These are phyloP conservation scores for Philotrypesis tridentata DNA, from an alignment of 1,140 invertebrate species.

Conservation along the genomic window DNA sequence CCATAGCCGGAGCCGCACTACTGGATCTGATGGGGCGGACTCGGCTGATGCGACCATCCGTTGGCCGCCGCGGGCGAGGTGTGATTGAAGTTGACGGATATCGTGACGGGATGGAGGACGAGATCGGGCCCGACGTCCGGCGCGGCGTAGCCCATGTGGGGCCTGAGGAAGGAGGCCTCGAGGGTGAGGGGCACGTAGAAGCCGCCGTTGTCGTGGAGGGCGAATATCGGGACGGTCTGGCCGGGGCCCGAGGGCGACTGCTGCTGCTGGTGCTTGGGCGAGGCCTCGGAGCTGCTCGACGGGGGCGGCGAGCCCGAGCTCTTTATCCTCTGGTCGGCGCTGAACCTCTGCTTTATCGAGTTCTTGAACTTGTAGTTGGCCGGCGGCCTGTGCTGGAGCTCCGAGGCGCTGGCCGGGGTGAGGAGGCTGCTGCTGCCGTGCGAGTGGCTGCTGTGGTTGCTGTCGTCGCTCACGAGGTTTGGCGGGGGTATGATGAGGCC, in stretches of 20 bases:
- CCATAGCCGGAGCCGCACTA: conserved; percentile 9
- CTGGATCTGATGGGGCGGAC: conserved; percentile 61
- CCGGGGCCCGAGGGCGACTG: conserved; percentile 69
- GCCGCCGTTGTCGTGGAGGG: conserved; percentile 87
- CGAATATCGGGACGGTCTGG: conserved; percentile 83
- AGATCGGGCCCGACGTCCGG: conserved; percentile 76
- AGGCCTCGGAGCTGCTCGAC: conserved; percentile 2
- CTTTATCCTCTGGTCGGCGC: conserved; percentile 68
- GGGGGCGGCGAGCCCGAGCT: conserved; percentile 63
- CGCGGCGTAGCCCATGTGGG: conserved; percentile 77
- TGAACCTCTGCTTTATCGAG: conserved; percentile 92
- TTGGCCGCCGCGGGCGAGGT: conserved; percentile 54
- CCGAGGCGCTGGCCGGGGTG: not conserved
- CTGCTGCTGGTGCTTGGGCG: conserved; percentile 33
- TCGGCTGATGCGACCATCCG: conserved; percentile 64
- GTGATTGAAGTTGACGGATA: conserved; percentile 87
- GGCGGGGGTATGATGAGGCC: conserved; percentile 58
- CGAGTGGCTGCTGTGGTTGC: conserved; percentile 67
- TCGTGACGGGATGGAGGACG: conserved; percentile 91
- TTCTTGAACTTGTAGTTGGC: conserved; percentile 93
- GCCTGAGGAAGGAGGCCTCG: conserved; percentile 83
- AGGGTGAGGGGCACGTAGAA: conserved; percentile 94
- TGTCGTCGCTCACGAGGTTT: conserved; percentile 65
- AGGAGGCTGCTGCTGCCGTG: conserved; percentile 53
- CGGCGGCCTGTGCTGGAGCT: conserved; percentile 24